A percentile compares a stretch with the other conserved stretches of the same genome.
Conservation (phyloP, 2,113 vertebrate species). For the Aptenodytes patagonicus region DNA sequence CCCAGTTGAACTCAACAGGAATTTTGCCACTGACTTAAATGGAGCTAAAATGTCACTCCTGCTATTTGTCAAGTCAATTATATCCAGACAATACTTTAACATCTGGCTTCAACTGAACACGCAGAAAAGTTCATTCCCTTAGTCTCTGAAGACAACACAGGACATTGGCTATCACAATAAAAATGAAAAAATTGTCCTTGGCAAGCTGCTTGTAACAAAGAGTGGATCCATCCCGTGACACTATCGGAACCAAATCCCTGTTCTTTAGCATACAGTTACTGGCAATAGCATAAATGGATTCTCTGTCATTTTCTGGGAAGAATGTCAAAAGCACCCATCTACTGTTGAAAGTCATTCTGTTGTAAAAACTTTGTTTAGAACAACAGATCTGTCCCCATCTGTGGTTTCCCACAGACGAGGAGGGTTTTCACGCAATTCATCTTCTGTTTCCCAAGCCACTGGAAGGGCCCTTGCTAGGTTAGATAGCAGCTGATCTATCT, state of each 20-base stretch:
- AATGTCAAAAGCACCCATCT: slow-evolving; percentile 23
- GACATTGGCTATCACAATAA: not conserved
- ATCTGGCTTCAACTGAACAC: slow-evolving; percentile 39
- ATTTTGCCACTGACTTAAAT: slow-evolving; percentile 43
- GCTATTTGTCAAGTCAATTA: slow-evolving; percentile 54
- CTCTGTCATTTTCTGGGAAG: slow-evolving; percentile 13
- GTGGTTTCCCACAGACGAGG: not conserved
- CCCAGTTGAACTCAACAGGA: slow-evolving; percentile 40
- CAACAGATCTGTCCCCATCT: not conserved
- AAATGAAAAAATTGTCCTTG: not conserved
- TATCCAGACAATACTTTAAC: slow-evolving; percentile 49
- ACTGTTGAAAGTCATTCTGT: not conserved
- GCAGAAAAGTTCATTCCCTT: not conserved
- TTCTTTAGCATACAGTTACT: not conserved
- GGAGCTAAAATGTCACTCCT: slow-evolving; percentile 56
- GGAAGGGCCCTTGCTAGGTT: not conserved
- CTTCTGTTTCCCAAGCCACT: not conserved
- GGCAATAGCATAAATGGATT: not conserved
- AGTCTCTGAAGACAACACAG: not conserved
- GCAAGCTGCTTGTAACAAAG: not conserved
- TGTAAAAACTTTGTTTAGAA: slow-evolving; percentile 36
- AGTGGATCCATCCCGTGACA: not conserved
- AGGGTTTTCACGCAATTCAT: slow-evolving; percentile 25
- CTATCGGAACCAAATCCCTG: not conserved
- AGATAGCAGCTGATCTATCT: not conserved